These are phyloP conservation scores for Taenaris catops DNA, from an alignment of 2,888 invertebrate genomes.

Conservation along the genomic window DNA sequence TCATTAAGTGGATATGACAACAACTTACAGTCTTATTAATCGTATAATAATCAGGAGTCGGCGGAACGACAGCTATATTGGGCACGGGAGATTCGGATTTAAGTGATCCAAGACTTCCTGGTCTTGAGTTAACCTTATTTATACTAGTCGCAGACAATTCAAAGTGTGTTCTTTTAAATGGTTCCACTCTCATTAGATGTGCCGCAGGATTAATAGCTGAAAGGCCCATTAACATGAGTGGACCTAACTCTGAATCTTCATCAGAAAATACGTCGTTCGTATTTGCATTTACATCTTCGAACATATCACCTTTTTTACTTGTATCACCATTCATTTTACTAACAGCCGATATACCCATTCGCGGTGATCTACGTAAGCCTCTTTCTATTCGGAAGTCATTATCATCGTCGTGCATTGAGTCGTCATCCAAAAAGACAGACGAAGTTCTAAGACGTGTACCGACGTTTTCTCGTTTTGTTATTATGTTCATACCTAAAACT, in stretches of 20 bases:
- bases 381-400: slow-evolving; percentile 62
- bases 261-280: slow-evolving; percentile 58
- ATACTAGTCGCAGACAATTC: slow-evolving; percentile 33
- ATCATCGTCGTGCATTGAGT: slow-evolving; percentile 62
- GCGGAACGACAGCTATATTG: slow-evolving; percentile 87
- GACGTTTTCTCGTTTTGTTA: slow-evolving; percentile 62
- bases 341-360: slow-evolving; percentile 69
- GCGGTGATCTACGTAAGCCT: slow-evolving; percentile 61
- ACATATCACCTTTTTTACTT: slow-evolving; percentile 59
- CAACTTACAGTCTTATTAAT: slow-evolving; percentile 70
- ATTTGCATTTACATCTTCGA: slow-evolving; percentile 57
- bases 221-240: slow-evolving; percentile 83
- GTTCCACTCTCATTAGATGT: slow-evolving; percentile 80
- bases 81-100: slow-evolving; percentile 78
- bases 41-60: slow-evolving; percentile 83
- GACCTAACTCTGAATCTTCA: slow-evolving; percentile 82
- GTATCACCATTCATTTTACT: slow-evolving; percentile 74
- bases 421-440: slow-evolving; percentile 67
- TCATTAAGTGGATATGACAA: too few species aligned
- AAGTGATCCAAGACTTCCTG: slow-evolving; percentile 56
- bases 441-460: slow-evolving; percentile 66
- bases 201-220: slow-evolving; percentile 82
- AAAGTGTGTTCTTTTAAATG: slow-evolving; percentile 57
- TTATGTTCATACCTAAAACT: slow-evolving; percentile 70
- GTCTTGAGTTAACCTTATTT: slow-evolving; percentile 63